phyloP scores from a whole-genome alignment of 2,113 vertebrate species.

The Vulpes vulpes region DNA sequence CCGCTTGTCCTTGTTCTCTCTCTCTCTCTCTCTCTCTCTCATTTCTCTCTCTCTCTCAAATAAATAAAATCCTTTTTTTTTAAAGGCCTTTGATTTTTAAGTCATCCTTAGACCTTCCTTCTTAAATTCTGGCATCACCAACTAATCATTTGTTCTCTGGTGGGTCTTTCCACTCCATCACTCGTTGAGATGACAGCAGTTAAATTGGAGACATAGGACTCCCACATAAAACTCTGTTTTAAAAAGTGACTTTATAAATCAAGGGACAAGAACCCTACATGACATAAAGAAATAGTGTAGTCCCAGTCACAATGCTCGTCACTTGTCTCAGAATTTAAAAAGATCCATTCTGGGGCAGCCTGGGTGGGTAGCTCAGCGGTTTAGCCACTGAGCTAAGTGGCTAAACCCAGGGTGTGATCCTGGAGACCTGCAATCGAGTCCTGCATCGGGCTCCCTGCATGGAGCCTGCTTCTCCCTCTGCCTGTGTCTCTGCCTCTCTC shows the following conservation, averaged over 20 bases:
- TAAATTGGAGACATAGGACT: neutral
- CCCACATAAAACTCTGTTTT: neutral
- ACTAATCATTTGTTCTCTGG: neutral
- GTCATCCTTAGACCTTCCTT: neutral
- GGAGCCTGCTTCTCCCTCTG: too few species aligned
- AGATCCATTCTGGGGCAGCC: neutral
- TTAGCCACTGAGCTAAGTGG: too few species aligned
- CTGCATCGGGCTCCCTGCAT: too few species aligned
- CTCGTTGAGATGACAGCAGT: neutral
- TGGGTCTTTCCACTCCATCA: neutral
- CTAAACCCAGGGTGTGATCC: too few species aligned
- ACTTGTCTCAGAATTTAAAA: neutral
- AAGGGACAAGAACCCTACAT: neutral
- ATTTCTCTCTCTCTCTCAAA: too few species aligned
- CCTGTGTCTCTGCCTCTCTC: too few species aligned
- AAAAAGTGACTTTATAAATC: neutral
- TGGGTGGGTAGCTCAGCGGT: too few species aligned
- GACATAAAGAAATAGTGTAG: neutral
- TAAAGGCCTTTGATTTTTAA: neutral
- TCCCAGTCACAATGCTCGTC: neutral
- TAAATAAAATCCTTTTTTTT: too few species aligned
- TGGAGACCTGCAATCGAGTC: too few species aligned
- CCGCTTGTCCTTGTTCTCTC: too few species aligned
- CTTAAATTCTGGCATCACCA: neutral
- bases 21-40: too few species aligned